These are phyloP conservation scores for Ptychochromis oligacanthus DNA, from an alignment of 2,113 vertebrate species.

Conservation along the genomic window DNA sequence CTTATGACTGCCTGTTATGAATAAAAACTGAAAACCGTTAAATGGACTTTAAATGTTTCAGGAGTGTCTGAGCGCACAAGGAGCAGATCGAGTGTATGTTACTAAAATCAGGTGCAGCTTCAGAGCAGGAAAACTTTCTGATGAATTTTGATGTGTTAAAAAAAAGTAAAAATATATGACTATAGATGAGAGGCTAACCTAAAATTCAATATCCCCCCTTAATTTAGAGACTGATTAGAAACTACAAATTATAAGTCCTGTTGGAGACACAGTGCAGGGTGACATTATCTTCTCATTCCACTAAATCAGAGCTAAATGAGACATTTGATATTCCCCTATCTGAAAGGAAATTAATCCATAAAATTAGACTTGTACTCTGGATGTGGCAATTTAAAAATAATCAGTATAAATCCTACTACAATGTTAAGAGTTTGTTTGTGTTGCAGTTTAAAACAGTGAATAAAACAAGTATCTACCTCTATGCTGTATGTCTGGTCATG, in stretches of 20 bases:
- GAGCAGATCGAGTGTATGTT: not conserved
- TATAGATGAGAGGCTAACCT: rapidly evolving
- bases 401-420: not conserved
- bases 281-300: not conserved
- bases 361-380: not conserved
- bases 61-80: not conserved
- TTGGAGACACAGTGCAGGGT: not conserved
- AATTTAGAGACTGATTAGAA: not conserved
- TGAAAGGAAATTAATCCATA: not conserved
- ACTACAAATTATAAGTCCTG: not conserved
- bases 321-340: not conserved
- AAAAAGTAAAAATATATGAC: not conserved
- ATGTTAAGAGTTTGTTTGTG: not conserved
- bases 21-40: not conserved
- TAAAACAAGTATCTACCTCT: slow-evolving; percentile 82
- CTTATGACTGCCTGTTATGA: not conserved
- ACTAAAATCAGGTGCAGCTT: not conserved
- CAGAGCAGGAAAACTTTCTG: not conserved
- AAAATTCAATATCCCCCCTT: not conserved
- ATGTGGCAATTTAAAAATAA: not conserved
- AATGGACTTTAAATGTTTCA: not conserved
- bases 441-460: not conserved
- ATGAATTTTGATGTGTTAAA: not conserved
- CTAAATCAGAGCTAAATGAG: not conserved
- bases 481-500: slow-evolving; percentile 84